Base-by-base conservation (phyloP, 2,797 vertebrate genomes). In the Thaleichthys pacificus region DNA sequence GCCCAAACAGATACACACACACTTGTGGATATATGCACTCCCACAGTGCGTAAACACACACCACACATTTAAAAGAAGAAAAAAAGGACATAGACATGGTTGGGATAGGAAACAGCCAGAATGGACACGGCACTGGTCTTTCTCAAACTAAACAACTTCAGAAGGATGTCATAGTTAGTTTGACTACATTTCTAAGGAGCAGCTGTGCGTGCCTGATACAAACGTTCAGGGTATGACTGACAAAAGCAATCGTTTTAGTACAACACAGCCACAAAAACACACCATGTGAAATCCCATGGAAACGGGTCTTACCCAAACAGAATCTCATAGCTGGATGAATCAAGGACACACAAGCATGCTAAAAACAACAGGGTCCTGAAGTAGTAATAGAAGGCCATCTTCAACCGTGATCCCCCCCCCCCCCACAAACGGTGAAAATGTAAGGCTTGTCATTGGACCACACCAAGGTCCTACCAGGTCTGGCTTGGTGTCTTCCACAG, bases 71-170 rank as follows among this genome's bases (percentile, higher is more conserved):
- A 11, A 38, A 38, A 17, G 8, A 19, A 66, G 47, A 35, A 26
- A n/a, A 5, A 57, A 17, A 58, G 35, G 14, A 17, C 51, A n/a
- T 71, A 80, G 72, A 63, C 32, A 72, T 38, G 32, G 28, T 28
- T 8, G 62, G 35, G 67, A 4, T 49, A 19, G 22, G 49, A 66
- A 70, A 19, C 47, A 21, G 54, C 24, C 65, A 51, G 61, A 68
- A 47, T 62, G 58, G 62, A 54, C 14, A 35, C 19, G 15, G 57
- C 35, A 49, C 82, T 84, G 77, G 56, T 24, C n/a, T 69, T 77
- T 61, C 56, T 81, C 71, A 74, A 72, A 63, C 73, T 14, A 75
- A 76, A 78, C n/a, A 15, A 32, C 15, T 71, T 69, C 32, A 75
- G 78, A 73, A 63, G 3, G 7, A 49, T 54, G 58, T 68, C 72